Evolutionary conservation across 2,113 vertebrate species (phyloP).

Genomic region (Ailurus styani): DNA sequence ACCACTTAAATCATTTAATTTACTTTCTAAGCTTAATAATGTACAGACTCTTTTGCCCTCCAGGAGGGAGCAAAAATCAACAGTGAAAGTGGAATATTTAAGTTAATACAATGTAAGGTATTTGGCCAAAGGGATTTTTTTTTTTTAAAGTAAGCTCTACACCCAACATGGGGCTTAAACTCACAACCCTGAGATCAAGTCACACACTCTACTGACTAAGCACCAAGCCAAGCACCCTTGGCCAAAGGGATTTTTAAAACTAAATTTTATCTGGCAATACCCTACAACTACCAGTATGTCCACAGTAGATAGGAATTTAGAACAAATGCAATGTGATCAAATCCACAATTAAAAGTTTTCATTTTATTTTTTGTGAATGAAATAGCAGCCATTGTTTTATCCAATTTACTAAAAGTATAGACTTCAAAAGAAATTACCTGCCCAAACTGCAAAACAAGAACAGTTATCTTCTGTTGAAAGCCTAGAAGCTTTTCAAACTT

Average conservation of each 20-base stretch:
- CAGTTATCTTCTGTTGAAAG: constrained; percentile 23
- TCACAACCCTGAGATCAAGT: neutral
- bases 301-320: neutral
- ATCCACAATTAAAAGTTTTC: neutral
- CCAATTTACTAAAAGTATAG: neutral
- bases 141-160: neutral
- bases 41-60: neutral
- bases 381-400: neutral
- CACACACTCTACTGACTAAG: neutral
- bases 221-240: neutral
- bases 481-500: constrained; percentile 43
- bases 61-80: neutral
- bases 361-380: constrained; percentile 36
- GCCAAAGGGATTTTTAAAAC: neutral
- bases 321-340: constrained; percentile 4
- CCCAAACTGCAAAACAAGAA: constrained; percentile 30
- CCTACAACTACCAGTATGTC: neutral
- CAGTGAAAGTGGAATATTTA: neutral
- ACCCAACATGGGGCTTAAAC: neutral
- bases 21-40: constrained; percentile 19
- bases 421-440: constrained; percentile 33
- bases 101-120: neutral
- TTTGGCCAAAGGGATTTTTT: neutral
- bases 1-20: neutral
- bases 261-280: neutral